phyloP scores from a whole-genome alignment of 1,140 invertebrate species.

The Platyscapa corneri region DNA sequence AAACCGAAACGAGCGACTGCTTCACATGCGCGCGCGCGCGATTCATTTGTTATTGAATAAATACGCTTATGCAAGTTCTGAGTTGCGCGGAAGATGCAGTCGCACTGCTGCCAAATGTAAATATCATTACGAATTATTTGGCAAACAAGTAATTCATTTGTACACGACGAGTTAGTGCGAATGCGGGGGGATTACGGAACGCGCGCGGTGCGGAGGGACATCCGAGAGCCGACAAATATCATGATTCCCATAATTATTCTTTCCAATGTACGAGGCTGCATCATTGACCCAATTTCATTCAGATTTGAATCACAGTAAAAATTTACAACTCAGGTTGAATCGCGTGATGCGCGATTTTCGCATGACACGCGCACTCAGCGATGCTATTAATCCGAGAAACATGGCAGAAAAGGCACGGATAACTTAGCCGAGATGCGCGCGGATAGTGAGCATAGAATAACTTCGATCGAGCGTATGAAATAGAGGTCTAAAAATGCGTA shows the following conservation, averaged over 20 bases:
- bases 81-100: no score
- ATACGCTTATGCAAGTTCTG: not conserved
- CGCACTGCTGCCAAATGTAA: no score
- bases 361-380: no score
- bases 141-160: not conserved
- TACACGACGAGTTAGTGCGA: not conserved
- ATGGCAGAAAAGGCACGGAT: no score
- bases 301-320: not conserved
- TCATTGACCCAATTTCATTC: not conserved
- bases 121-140: not conserved
- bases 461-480: not conserved
- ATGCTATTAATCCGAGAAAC: not conserved
- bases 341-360: no score
- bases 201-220: not conserved
- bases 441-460: not conserved
- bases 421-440: no score
- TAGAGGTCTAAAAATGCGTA: not conserved
- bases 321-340: not conserved
- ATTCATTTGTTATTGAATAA: not conserved
- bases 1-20: no score
- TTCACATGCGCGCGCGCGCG: no score
- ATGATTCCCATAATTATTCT: not conserved
- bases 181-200: no score
- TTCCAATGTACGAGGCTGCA: not conserved
- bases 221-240: not conserved